Evolutionary conservation across 2,888 invertebrate species (phyloP), one percentile per base, ranked within the genome.

Genomic region (Lasioglossum calceatum): DNA sequence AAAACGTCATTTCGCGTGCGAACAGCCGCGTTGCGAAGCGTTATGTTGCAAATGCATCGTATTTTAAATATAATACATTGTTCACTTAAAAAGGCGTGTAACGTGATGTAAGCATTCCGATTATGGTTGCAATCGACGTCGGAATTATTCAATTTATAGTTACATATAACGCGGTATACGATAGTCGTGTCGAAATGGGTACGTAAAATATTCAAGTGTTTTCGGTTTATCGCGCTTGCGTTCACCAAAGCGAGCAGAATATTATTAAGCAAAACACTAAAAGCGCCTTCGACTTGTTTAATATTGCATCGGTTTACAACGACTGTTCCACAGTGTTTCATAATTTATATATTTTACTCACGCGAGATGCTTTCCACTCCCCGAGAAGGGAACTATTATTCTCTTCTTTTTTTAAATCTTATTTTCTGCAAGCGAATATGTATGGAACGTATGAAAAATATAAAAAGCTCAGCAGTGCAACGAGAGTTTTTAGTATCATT

Each of bases 81-180:
- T 32, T 32, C 67, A 39, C 36, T 36, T 70, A 19, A 36, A 8
- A 32, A 32, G 36, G 39, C 19, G 67, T 70, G 36, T 36, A 70
- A 39, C 36, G 7, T 70, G 36, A 70, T 39, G 67, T 70, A 70
- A 70, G 36, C 67, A 70, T 70, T 19, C 23, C 67, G 67, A 39
- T 70, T 70, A 39, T 19, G 39, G 67, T 23, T 70, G 36, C 36
- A 70, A 39, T 39, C 10, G 2, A 36, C 36, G 67, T 70, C 36
- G 67, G 36, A 70, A 70, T 70, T 70, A 39, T 70, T 70, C 10
- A 39, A 70, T 70, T 70, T 70, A 70, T 70, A 70, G 67, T 70
- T 70, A 39, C 36, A 67, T 64, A 64, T 36, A 27, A 36, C 19
- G 32, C 36, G 8, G 67, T 39, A 23, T 4, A 70, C 7, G 36